phyloP scores from a whole-genome alignment of 2,797 vertebrate species.

The Microchirus variegatus region DNA sequence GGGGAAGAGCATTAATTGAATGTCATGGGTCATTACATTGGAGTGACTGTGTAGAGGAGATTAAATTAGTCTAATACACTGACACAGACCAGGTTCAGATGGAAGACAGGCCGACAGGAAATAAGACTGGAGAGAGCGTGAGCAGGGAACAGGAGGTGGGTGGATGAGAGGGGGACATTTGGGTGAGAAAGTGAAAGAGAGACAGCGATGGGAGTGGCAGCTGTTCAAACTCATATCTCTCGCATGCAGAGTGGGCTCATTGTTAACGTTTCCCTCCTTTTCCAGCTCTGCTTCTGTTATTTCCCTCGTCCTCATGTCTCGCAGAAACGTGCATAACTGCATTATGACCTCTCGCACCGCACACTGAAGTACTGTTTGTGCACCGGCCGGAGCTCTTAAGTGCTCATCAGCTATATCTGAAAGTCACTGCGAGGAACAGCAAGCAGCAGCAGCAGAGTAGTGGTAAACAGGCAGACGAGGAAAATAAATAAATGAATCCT shows the following conservation, averaged over 20 bases:
- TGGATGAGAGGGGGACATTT: conserved; percentile 24
- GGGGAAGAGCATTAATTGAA: conserved; percentile 69
- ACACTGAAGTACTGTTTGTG: not conserved
- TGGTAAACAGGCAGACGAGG: conserved; percentile 7
- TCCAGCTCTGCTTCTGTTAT: conserved; percentile 12
- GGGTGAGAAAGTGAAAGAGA: conserved; percentile 36
- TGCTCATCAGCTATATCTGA: conserved; percentile 23
- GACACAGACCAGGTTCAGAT: conserved; percentile 61
- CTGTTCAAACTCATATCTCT: conserved; percentile 51
- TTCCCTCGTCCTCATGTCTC: conserved; percentile 20
- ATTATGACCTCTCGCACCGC: conserved; percentile 10
- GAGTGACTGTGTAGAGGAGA: conserved; percentile 67
- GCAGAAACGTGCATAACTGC: conserved; percentile 12
- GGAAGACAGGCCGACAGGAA: conserved; percentile 70
- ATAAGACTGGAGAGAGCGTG: conserved; percentile 58
- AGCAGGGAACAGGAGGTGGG: conserved; percentile 55
- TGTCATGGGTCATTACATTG: conserved; percentile 75
- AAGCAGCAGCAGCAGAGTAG: conserved; percentile 19
- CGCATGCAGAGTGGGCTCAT: conserved; percentile 33
- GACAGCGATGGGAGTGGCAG: conserved; percentile 56
- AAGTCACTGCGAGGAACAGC: conserved; percentile 17
- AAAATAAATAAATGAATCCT: conserved; percentile 24
- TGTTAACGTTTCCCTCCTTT: conserved; percentile 29
- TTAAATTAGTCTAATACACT: conserved; percentile 77
- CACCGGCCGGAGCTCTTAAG: conserved; percentile 26